Evolutionary conservation across 2,113 vertebrate species (phyloP), one percentile per base, ranked within the genome.

Genomic region (Manacus vitellinus): DNA sequence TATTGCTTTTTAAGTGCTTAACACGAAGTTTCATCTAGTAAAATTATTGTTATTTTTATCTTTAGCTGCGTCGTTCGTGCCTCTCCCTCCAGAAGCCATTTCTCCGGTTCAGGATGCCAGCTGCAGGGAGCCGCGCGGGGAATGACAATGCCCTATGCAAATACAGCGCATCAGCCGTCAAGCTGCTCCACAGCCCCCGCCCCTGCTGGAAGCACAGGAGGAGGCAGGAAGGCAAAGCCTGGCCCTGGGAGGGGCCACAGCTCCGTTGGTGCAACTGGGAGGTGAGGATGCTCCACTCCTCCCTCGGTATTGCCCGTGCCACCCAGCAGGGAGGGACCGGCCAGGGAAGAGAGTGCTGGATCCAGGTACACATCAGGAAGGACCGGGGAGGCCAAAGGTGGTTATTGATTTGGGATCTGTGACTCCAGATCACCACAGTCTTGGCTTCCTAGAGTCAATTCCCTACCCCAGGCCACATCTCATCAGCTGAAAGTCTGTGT

Each of bases 21-120:
- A 93, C 97, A 96, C 85, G 96, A 97, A 97, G 91, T 90, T 96
- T 96, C 97, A 97, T 97, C 93, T 92, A 76, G 89, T 75, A 93
- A 97, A 97, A 96, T 95, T 92, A 97, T 97, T 91, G 92, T 94
- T 97, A 95, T 97, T 97, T 97, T 97, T 97, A 97, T 97, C 96
- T 97, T 90, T 89, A 94, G 94, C 95, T 96, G 93, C 3, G 3
- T 62, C 30, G 31, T 84, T 97, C 93, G 63, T 94, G 96, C 82
- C 87, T 95, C 95, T 95, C 94, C 91, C 94, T 93, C 76, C 81
- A 94, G 94, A 92, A 95, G 94, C 82, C 78, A 90, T 94, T 97
- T 96, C 95, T 90, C 68, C 68, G 78, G 94, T 95, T 93, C 93
- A 90, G 94, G 82, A 86, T 79, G 96, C 97, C 97, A 97, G 97